These are phyloP conservation scores for Myrmecobius fasciatus DNA, from an alignment of 2,113 vertebrate genomes.

Conservation along the genomic window DNA sequence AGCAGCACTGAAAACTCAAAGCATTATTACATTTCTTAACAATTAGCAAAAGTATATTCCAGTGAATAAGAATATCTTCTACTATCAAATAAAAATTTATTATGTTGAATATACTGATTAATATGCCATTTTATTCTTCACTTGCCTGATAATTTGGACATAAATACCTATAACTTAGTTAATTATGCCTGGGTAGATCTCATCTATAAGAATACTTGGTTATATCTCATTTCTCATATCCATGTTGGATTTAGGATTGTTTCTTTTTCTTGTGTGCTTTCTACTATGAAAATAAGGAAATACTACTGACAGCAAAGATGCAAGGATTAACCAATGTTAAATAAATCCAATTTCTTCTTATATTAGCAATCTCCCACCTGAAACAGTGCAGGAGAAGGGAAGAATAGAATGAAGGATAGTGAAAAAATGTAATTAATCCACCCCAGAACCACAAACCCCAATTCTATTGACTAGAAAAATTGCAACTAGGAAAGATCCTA, in stretches of 20 bases:
- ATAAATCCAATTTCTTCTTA: neutral
- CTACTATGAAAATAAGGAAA: neutral
- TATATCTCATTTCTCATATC: neutral
- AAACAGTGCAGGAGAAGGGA: neutral
- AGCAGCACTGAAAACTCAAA: neutral
- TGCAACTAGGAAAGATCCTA: neutral
- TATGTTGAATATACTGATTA: neutral
- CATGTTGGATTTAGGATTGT: neutral
- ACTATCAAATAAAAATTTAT: conserved; percentile 20
- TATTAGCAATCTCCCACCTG: neutral
- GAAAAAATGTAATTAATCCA: neutral
- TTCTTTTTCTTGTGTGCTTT: neutral
- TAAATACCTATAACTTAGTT: neutral
- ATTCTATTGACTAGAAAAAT: neutral
- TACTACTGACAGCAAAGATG: neutral
- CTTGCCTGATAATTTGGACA: neutral
- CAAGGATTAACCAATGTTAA: neutral
- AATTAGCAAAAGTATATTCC: neutral
- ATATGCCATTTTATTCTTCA: neutral
- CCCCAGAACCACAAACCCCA: neutral
- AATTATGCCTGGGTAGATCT: neutral
- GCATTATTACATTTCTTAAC: neutral
- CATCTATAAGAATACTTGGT: neutral
- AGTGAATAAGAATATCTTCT: neutral
- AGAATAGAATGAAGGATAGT: neutral